Conservation (phyloP, 2,797 vertebrate genomes). For the Heteromormyrus szaboi region DNA sequence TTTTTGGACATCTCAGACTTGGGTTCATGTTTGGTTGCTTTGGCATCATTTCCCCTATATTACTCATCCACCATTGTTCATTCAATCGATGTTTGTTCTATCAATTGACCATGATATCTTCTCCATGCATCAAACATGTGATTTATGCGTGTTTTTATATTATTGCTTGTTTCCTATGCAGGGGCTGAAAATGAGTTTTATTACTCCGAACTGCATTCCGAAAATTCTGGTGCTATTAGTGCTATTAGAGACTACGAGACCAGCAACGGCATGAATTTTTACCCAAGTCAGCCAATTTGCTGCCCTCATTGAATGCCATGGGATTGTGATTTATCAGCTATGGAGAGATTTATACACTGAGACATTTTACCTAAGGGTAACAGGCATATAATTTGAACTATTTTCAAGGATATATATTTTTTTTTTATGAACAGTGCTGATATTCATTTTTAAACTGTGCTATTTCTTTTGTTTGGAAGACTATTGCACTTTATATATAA, state of each 20-base stretch:
- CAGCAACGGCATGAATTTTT: background rate
- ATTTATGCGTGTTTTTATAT: background rate
- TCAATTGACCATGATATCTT: background rate
- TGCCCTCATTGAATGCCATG: background rate
- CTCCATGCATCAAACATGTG: background rate
- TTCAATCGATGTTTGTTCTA: background rate
- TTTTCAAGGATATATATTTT: background rate
- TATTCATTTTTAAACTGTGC: background rate
- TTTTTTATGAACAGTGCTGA: background rate
- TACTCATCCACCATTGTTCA: background rate
- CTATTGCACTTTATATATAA: background rate
- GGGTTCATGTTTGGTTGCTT: background rate
- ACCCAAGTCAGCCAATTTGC: background rate
- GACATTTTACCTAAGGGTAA: background rate
- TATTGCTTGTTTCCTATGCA: background rate
- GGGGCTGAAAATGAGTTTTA: background rate
- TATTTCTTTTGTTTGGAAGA: background rate
- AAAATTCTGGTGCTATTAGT: background rate
- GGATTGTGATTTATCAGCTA: background rate
- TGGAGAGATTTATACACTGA: background rate
- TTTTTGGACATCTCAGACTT: background rate
- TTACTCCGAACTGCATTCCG: background rate
- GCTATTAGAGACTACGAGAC: background rate
- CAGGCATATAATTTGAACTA: background rate
- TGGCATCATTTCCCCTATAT: background rate